These are phyloP conservation scores for Laupala kohalensis DNA, from an alignment of 1,140 invertebrate genomes.

Conservation along the genomic window DNA sequence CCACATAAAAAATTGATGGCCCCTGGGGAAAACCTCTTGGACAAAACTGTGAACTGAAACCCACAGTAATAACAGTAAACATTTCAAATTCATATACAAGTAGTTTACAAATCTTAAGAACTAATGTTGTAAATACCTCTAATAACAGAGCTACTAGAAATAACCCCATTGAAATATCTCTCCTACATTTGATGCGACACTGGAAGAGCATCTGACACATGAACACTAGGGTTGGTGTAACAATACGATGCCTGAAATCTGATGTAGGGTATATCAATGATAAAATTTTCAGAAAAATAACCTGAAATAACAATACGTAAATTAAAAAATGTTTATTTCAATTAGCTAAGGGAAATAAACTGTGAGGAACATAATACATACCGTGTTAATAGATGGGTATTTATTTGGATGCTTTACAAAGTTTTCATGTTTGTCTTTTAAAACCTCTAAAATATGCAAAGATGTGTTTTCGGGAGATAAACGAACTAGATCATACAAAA, in stretches of 20 bases:
- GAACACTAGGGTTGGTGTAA: constrained; percentile 69
- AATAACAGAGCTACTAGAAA: constrained; percentile 57
- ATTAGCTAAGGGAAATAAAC: no score
- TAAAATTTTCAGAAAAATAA: constrained; percentile 68
- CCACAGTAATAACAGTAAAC: constrained; percentile 17
- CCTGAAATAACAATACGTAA: constrained; percentile 29
- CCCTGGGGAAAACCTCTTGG: constrained; percentile 66
- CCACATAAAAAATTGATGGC: constrained; percentile 62
- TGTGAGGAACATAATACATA: constrained; percentile 25
- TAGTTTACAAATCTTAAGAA: background rate
- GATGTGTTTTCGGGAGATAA: constrained; percentile 50
- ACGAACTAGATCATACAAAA: constrained; percentile 60
- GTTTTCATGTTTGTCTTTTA: constrained; percentile 57
- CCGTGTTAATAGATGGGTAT: constrained; percentile 55
- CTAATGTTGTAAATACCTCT: constrained; percentile 43
- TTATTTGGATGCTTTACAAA: constrained; percentile 43
- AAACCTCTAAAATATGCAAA: constrained; percentile 46
- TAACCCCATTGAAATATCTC: constrained; percentile 62
- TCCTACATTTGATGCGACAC: constrained; percentile 42
- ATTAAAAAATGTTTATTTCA: background rate
- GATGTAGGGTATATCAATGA: constrained; percentile 72
- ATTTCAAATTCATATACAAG: constrained; percentile 3
- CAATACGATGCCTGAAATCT: constrained; percentile 75
- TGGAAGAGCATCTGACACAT: constrained; percentile 63
- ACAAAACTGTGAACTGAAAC: constrained; percentile 56